These are phyloP conservation scores for Athene noctua DNA, from an alignment of 2,113 vertebrate genomes.

Conservation along the genomic window DNA sequence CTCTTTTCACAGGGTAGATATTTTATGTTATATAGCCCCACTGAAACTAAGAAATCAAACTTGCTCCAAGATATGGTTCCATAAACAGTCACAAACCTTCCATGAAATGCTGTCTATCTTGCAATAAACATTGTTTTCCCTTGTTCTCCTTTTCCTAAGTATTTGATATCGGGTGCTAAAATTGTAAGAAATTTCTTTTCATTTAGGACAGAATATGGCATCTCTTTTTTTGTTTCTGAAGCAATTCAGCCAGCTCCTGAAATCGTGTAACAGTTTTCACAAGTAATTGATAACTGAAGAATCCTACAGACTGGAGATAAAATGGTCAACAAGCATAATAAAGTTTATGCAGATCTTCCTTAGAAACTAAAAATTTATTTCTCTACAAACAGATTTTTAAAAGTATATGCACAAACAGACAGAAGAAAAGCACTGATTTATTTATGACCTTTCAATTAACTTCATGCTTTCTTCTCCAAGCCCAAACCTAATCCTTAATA, in stretches of 20 bases:
- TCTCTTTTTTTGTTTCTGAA: neutral
- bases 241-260: neutral
- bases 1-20: neutral
- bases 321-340: neutral
- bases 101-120: neutral
- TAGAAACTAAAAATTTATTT: neutral
- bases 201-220: neutral
- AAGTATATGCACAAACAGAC: neutral
- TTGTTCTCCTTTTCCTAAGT: neutral
- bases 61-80: neutral
- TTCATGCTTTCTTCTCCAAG: neutral
- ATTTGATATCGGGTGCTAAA: neutral
- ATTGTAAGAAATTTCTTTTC: neutral
- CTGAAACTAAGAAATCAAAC: neutral
- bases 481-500: constrained; percentile 16
- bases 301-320: neutral
- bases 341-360: neutral
- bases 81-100: neutral
- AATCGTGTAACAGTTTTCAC: neutral
- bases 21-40: neutral
- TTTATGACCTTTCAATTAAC: constrained; percentile 36
- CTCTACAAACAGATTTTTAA: neutral
- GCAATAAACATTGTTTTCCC: neutral
- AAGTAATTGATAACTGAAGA: neutral
- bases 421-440: neutral